A percentile compares a stretch with the other conserved stretches of the same genome.
Conservation (phyloP, 2,888 invertebrate species). For the Cynaeus angustus region DNA sequence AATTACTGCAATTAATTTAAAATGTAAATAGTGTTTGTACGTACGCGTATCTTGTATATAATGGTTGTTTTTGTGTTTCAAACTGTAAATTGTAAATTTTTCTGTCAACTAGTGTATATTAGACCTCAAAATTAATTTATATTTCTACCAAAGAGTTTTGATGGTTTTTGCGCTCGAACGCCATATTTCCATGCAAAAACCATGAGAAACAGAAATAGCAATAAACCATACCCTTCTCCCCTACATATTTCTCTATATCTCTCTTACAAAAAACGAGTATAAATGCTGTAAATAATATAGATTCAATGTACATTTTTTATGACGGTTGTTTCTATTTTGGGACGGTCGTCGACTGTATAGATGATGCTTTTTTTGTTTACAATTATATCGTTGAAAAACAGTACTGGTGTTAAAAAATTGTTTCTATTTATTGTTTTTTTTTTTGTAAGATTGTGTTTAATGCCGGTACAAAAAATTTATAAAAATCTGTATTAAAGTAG, state of each 20-base stretch:
- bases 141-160: conserved; percentile 50
- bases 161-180: conserved; percentile 40
- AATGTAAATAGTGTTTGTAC: conserved; percentile 46
- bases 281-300: conserved; percentile 35
- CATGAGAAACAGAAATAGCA: conserved; percentile 39
- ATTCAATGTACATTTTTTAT: conserved; percentile 32
- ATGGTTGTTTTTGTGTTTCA: conserved; percentile 43
- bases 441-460: conserved; percentile 45
- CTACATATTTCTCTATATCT: conserved; percentile 11
- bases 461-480: conserved; percentile 56
- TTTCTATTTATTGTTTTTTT: conserved; percentile 55
- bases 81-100: conserved; percentile 50
- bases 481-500: conserved; percentile 58
- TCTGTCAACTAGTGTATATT: conserved; percentile 41
- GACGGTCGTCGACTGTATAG: conserved; percentile 11
- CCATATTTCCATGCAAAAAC: conserved; percentile 33
- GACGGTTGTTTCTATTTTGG: neutral
- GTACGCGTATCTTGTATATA: conserved; percentile 44
- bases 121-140: conserved; percentile 47
- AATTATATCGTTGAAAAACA: conserved; percentile 35
- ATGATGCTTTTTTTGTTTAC: conserved; percentile 21
- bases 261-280: conserved; percentile 21
- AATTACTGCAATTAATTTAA: conserved; percentile 43
- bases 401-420: conserved; percentile 44
- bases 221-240: conserved; percentile 20